Evolutionary conservation across 2,888 invertebrate genomes (phyloP).

Genomic region (Cheilosia vernalis): DNA sequence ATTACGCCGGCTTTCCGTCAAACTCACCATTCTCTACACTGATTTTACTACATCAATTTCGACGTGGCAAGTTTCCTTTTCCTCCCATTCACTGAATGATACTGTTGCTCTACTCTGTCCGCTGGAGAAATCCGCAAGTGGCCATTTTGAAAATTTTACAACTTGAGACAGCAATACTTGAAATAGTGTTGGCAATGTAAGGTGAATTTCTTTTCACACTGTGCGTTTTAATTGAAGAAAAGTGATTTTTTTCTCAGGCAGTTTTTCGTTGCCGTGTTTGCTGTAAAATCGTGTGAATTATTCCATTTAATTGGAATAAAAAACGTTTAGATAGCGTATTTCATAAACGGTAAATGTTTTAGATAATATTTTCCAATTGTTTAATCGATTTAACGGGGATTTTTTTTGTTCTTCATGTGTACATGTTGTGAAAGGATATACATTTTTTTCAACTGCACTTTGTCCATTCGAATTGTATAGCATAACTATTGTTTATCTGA

Average conservation of each 20-base stretch:
- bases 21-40: slow-evolving; percentile 66
- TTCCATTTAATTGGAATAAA: slow-evolving; percentile 52
- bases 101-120: slow-evolving; percentile 25
- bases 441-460: slow-evolving; percentile 10
- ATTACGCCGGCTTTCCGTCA: slow-evolving; percentile 59
- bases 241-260: slow-evolving; percentile 67
- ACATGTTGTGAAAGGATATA: slow-evolving; percentile 41
- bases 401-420: slow-evolving; percentile 39
- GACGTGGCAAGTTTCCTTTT: slow-evolving; percentile 72
- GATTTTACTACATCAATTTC: slow-evolving; percentile 59
- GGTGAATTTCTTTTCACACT: slow-evolving; percentile 67
- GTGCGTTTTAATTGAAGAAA: slow-evolving; percentile 68
- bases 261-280: slow-evolving; percentile 73
- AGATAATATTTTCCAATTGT: slow-evolving; percentile 1
- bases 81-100: slow-evolving; percentile 42
- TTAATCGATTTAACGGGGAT: slow-evolving; percentile 42
- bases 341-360: slow-evolving; percentile 49
- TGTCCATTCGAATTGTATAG: slow-evolving; percentile 40
- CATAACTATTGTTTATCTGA: slow-evolving; percentile 51
- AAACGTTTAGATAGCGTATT: slow-evolving; percentile 48
- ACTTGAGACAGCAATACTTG: slow-evolving; percentile 48
- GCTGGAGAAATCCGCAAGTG: slow-evolving; percentile 45
- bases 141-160: slow-evolving; percentile 68
- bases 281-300: slow-evolving; percentile 65
- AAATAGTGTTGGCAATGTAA: slow-evolving; percentile 65